Evolutionary conservation across 2,797 vertebrate species (phyloP), one percentile per base, ranked within the genome.

Genomic region (Enteromius fasciolatus): DNA sequence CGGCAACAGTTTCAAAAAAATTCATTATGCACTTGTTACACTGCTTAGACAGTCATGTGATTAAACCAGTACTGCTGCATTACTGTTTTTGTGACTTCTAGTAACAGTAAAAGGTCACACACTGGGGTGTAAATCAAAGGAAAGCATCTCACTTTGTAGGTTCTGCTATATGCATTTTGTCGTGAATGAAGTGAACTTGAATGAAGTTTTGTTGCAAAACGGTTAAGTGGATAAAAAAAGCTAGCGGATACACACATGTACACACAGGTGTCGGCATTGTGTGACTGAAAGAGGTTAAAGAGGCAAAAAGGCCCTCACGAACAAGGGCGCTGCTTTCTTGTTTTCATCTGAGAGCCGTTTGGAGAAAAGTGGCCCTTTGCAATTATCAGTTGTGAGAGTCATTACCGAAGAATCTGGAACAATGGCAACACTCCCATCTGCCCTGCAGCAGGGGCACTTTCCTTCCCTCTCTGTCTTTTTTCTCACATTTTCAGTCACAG

Each of bases 351-450:
- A 77, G 81, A 70, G 44, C 8, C 10, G 23, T 70, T 85, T 54
- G 79, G 88, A 77, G 85, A 88, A 84, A 87, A 87, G 83, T 87
- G 84, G 88, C 89, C 90, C 86, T 83, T 90, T 87, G 87, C 86
- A 84, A 81, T 88, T 84, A 87, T 88, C 87, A 88, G 90, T 94
- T 92, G 90, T 92, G 91, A 92, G 91, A 91, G 91, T 93, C 91
- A 94, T 94, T 94, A 94, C 90, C 89, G 89, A 90, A 91, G 89
- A 93, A 91, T 89, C 88, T 89, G 87, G 89, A 92, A 92, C 91
- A 93, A 92, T 91, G 88, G 88, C 87, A 88, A 83, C 61, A 86
- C 31, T 84, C 82, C 83, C 83, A 78, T 87, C 85, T 72, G 90
- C 82, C 87, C 44, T 44, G 86, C 86, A 88, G 90, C 85, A 87